These are phyloP conservation scores for Lycopodina hypogea DNA, from an alignment of 37 sponge, comb jelly and placozoan genomes.

Conservation along the genomic window DNA sequence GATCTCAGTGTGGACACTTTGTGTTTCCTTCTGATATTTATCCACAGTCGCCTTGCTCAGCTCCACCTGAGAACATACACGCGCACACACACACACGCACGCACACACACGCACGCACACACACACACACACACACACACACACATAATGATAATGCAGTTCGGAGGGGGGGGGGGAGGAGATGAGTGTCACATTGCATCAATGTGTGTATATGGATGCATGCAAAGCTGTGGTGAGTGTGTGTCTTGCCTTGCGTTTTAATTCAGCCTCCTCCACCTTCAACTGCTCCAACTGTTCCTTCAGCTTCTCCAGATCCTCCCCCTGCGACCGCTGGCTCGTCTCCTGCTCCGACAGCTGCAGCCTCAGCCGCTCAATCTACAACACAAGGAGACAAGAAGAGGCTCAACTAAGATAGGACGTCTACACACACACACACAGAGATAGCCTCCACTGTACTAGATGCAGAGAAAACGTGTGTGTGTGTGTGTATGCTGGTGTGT, in stretches of 20 bases:
- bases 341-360: constrained; percentile 53
- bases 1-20: constrained; percentile 49
- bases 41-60: constrained; percentile 29
- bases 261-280: constrained; percentile 54
- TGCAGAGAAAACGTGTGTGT: too few relatives aligned
- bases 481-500: too few relatives aligned
- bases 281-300: constrained; percentile 45
- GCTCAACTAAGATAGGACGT: neutral
- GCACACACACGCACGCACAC: neutral
- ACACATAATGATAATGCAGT: neutral
- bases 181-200: too few relatives aligned
- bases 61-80: constrained; percentile 56
- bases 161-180: too few relatives aligned
- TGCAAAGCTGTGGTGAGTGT: neutral
- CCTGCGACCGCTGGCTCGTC: constrained; percentile 32
- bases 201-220: neutral
- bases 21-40: constrained; percentile 38
- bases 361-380: constrained; percentile 56
- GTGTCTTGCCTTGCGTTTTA: constrained; percentile 30
- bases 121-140: neutral
- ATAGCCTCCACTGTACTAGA: neutral
- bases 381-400: neutral
- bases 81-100: too few relatives aligned
- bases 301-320: constrained; percentile 53
- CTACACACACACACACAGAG: neutral